A percentile compares a stretch with the other conserved stretches of the same genome.
phyloP scores from a whole-genome alignment of 2,113 vertebrate genomes.

The Mobula birostris region DNA sequence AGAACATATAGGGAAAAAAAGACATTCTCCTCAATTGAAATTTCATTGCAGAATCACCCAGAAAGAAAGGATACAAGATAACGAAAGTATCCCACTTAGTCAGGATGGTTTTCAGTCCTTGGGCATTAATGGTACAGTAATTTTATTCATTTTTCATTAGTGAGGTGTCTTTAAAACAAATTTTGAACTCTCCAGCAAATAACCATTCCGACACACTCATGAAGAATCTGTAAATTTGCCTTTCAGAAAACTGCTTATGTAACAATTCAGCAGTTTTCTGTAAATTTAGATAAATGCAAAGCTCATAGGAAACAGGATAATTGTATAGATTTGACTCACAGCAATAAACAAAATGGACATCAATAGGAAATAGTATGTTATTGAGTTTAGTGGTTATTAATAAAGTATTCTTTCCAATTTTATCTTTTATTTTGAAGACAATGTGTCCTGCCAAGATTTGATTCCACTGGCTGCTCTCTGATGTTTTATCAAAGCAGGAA shows the following conservation, averaged over 20 bases:
- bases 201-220: background rate
- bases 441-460: background rate
- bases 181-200: background rate
- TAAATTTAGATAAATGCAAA: slow-evolving; percentile 4
- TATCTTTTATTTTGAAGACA: background rate
- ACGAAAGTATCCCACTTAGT: background rate
- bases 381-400: background rate
- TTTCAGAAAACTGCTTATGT: background rate
- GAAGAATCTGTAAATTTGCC: background rate
- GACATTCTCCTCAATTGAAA: slow-evolving; percentile 13
- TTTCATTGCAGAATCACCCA: background rate
- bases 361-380: background rate
- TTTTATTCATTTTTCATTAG: background rate
- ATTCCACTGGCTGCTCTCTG: background rate
- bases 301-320: background rate
- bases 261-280: background rate
- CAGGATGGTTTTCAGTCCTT: background rate
- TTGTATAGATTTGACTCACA: background rate
- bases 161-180: background rate
- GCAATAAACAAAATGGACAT: background rate
- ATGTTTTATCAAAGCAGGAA: background rate
- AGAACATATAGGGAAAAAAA: background rate
- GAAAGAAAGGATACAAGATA: background rate
- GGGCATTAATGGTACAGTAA: background rate
- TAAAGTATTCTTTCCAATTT: background rate